A percentile compares a stretch with the other conserved stretches of the same genome.
Evolutionary conservation across 1,140 invertebrate genomes (phyloP).

Genomic region (Leptinotarsa texana): DNA sequence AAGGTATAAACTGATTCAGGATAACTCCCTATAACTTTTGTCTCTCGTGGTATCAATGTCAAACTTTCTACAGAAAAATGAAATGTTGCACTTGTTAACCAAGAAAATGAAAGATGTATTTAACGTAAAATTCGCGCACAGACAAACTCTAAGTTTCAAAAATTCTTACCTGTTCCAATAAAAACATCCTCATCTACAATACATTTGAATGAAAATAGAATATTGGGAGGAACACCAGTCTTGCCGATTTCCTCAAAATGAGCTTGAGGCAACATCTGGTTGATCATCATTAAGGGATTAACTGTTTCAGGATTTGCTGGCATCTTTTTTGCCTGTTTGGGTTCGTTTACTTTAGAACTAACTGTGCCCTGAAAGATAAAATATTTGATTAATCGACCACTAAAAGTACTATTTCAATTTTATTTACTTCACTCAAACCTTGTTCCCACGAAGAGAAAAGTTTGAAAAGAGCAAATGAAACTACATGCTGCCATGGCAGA

Average conservation of each 20-base stretch:
- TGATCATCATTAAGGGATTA: slow-evolving; percentile 51
- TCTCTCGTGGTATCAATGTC: too few species aligned
- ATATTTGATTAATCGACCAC: neutral
- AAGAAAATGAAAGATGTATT: too few species aligned
- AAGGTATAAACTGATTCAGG: too few species aligned
- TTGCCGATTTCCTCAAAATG: slow-evolving; percentile 47
- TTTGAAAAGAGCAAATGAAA: slow-evolving; percentile 50
- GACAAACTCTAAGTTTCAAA: too few species aligned
- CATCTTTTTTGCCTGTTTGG: slow-evolving; percentile 48
- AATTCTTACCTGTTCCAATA: slow-evolving; percentile 41
- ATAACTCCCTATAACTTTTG: too few species aligned
- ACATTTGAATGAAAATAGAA: slow-evolving; percentile 44
- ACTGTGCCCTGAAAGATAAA: neutral
- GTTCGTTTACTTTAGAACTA: slow-evolving; percentile 17
- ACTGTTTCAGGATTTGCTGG: slow-evolving; percentile 47
- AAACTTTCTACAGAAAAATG: too few species aligned
- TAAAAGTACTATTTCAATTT: neutral
- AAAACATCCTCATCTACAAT: slow-evolving; percentile 41
- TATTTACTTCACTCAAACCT: slow-evolving; percentile 28
- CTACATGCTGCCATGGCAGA: slow-evolving; percentile 50
- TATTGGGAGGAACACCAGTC: slow-evolving; percentile 41
- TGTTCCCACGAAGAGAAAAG: slow-evolving; percentile 49
- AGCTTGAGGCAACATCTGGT: slow-evolving; percentile 48
- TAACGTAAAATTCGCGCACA: too few species aligned
- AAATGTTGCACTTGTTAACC: too few species aligned